Evolutionary conservation across 2,113 vertebrate genomes (phyloP), one percentile per base, ranked within the genome.

Genomic region (Poecilia latipinna): DNA sequence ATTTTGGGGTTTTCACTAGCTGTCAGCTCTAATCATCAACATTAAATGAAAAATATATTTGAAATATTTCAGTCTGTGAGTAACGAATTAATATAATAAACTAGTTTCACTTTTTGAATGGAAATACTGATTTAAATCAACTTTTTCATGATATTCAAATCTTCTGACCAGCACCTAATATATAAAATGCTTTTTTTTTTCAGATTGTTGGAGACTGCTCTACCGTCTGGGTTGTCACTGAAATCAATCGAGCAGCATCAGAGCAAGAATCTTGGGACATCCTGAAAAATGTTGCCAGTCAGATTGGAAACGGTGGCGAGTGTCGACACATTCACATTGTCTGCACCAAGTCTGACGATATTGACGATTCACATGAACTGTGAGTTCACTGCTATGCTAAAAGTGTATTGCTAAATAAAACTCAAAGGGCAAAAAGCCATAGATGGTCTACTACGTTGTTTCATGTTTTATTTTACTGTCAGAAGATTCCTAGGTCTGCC

Each of bases 171-270:
- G 35, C 10, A 37, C 35, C 35, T 11, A 37, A 57, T n/a, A 65
- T 65, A 22, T 28, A 12, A 74, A 0, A 11, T 60, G 5, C 17
- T 33, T 26, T 8, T 37, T 8, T 28, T 8, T 32, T 6, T 32
- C 8, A 91, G 90, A 39, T 87, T 62, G 61, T 91, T 37, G 78
- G 68, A 32, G 48, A 60, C 32, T 91, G 88, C 31, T 82, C 90
- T 10, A 48, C 83, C 74, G 82, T 91, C 65, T 91, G 90, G 90
- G 65, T 90, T 32, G 87, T 91, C 69, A 68, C 77, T 68, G 85
- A 85, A 0, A 73, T 82, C 2, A 81, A 67, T 37, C 68, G 87
- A 74, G 82, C 83, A 64, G 67, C 26, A 57, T 0, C 85, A 51
- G 90, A 57, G 2, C 2, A 7, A n/a, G 51, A 57, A 11, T n/a